Base-by-base conservation (phyloP, 2,888 invertebrate genomes). In the Acronicta leporina region DNA sequence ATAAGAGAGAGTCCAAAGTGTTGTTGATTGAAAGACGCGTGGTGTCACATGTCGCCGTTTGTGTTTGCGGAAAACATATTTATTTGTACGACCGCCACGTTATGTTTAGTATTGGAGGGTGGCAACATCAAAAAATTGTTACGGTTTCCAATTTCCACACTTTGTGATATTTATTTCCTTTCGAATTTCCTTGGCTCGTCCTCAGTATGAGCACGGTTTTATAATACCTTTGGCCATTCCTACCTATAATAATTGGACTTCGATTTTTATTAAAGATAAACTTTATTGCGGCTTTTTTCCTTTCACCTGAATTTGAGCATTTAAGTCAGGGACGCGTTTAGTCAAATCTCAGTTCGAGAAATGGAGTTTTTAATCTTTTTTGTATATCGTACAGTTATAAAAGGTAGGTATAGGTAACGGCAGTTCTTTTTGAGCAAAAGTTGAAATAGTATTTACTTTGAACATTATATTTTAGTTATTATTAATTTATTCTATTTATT, bases 11-110 rank as follows among this genome's bases (percentile, higher is more conserved):
- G 64, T 77, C 53, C 75, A 78, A 80, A 80, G 69, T 76, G 44
- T 65, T 73, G 74, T 79, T 71, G 78, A 79, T 83, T 80, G 74
- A 75, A 79, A 78, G 73, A 71, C 68, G 73, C 66, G 58, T 56
- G 78, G 75, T 74, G 73, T 82, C 75, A 64, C 62, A 71, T 83
- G 75, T 74, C 78, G 16, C 61, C 61, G 59, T 59, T 69, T 67
- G 54, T 80, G 68, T 82, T 81, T 77, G 71, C 59, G 47, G 54
- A 69, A 57, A 75, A 73, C 73, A 83, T 83, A 80, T 83, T 81
- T 84, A 78, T 78, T 74, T 69, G 65, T 70, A 70, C 73, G 58
- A 48, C 57, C 62, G 51, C 66, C n/a, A 67, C 62, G 65, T 73
- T 68, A 68, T 69, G 60, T 73, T 74, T 64, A 49, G 49, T 51